Percentiles rank a stretch among this genome's conserved stretches.
These are phyloP conservation scores for Ahaetulla prasina DNA, from an alignment of 2,113 vertebrate genomes.

Conservation along the genomic window DNA sequence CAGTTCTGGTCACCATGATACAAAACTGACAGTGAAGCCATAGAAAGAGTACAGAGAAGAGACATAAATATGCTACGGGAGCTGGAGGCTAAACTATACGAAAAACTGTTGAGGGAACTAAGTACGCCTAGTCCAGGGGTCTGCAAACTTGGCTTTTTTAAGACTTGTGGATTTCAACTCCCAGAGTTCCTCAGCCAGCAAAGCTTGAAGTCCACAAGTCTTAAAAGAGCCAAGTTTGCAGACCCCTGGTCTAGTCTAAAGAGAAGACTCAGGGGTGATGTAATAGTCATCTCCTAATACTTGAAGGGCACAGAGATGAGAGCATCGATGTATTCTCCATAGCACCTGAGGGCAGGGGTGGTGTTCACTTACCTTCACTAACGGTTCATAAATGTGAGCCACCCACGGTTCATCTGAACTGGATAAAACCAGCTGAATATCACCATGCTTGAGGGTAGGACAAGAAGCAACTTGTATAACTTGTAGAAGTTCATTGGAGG, in stretches of 20 bases:
- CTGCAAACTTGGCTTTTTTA: too few species aligned
- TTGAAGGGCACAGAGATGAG: neutral
- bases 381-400: too few species aligned
- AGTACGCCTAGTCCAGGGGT: neutral
- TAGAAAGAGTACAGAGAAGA: neutral
- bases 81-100: neutral
- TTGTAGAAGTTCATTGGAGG: neutral
- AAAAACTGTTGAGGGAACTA: too few species aligned
- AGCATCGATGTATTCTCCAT: neutral
- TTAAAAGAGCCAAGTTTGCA: too few species aligned
- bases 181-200: too few species aligned
- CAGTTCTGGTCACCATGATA: neutral
- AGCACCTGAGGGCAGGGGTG: neutral
- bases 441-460: neutral
- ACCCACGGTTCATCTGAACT: too few species aligned
- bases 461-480: neutral
- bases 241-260: neutral
- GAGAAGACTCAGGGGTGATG: neutral
- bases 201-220: too few species aligned
- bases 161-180: too few species aligned
- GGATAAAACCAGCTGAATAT: too few species aligned
- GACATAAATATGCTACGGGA: neutral
- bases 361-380: too few species aligned
- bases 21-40: neutral
- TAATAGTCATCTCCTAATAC: neutral